Base-by-base conservation (phyloP, 2,888 invertebrate genomes). In the Aspidapion aeneum region DNA sequence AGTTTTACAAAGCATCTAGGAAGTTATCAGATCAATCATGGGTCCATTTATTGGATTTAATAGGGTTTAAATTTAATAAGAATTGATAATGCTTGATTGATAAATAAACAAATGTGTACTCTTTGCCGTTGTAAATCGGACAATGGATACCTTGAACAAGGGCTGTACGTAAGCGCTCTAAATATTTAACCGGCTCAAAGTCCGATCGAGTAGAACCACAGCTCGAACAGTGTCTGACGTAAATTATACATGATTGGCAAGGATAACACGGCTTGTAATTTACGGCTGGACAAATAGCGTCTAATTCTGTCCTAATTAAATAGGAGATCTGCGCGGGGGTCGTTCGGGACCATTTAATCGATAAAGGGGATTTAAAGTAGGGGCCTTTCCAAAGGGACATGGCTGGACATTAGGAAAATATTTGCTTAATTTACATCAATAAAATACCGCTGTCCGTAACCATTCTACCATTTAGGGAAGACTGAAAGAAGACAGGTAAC, bases 191-290 rank as follows among this genome's bases (percentile, higher is more conserved):
- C 73, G 72, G 70, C 71, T 73, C 72, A 68, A 68, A 69, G 69
- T 65, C 61, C 65, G 63, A 66, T 22, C 21, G 19, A 21, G 21
- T 16, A 56, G 56, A 56, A 56, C 19, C 21, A 18, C 48, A 49
- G 58, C 35, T 16, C 22, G 19, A 18, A 58, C 49, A 58, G 58
- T 50, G 48, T 57, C 71, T 74, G 35, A 35, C 12, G 73, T 74
- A 74, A 75, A 77, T 77, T 77, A 75, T 76, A 74, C 73, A 76
- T 74, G 75, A 76, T 75, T 73, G 75, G 75, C 75, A 75, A 75
- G 74, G 74, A 75, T 75, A 74, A 73, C 72, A 66, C 64, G 58
- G 72, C 67, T 68, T 70, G 70, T 71, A 71, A 72, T 72, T 71
- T 71, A 69, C 71, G 71, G 69, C 71, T 71, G 73, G 69, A 72